Percentiles rank a stretch among this genome's conserved stretches.
These are phyloP conservation scores for Tachystola acroxantha DNA, from an alignment of 2,888 invertebrate genomes.

Conservation along the genomic window DNA sequence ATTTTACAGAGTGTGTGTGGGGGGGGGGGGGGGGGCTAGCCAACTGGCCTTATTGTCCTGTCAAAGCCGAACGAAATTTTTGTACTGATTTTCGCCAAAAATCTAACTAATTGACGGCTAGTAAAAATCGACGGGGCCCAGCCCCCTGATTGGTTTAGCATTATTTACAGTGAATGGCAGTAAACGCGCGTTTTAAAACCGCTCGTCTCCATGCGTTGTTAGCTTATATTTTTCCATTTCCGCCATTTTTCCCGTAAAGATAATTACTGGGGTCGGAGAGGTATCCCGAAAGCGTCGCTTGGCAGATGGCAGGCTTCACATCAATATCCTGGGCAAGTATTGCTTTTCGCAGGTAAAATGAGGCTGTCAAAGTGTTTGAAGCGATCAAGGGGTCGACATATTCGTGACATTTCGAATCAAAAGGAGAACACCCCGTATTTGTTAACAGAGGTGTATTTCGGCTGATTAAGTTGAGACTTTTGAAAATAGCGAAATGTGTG, in stretches of 20 bases:
- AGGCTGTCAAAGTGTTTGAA: constrained; percentile 3
- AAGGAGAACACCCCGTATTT: background rate
- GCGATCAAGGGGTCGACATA: constrained; percentile 3
- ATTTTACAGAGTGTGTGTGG: too few relatives aligned
- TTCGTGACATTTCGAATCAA: constrained; percentile 1
- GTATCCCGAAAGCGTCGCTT: background rate
- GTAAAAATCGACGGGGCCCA: too few relatives aligned
- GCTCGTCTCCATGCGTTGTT: too few relatives aligned
- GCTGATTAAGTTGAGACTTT: too few relatives aligned
- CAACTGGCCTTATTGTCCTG: too few relatives aligned
- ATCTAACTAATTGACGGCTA: too few relatives aligned
- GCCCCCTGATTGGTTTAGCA: too few relatives aligned
- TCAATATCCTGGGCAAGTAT: background rate
- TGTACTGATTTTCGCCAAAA: too few relatives aligned
- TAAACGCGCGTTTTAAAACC: too few relatives aligned
- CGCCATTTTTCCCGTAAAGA: background rate
- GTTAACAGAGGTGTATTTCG: background rate
- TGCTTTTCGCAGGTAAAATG: constrained; percentile 2
- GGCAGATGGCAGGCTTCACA: background rate
- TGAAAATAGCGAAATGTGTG: background rate
- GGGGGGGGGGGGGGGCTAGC: too few relatives aligned
- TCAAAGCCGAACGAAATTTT: too few relatives aligned
- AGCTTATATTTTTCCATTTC: background rate
- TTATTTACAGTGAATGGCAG: too few relatives aligned
- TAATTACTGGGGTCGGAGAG: background rate